Evolutionary conservation across 2,797 vertebrate species (phyloP).

Genomic region (Nothura maculosa): DNA sequence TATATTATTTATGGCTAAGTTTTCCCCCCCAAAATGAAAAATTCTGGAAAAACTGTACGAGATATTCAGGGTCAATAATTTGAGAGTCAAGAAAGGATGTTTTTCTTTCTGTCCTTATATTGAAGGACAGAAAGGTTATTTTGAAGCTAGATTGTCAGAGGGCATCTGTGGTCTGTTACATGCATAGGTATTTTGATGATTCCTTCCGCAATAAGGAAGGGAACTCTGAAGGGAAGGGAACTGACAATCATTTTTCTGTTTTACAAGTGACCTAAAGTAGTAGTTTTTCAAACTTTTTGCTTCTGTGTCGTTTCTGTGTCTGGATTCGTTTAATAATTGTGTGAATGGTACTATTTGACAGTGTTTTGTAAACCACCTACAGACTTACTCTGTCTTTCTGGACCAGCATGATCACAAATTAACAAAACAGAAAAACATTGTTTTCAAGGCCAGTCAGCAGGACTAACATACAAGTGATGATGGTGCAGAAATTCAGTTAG

Average conservation of each 20-base stretch:
- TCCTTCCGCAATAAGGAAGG: background rate
- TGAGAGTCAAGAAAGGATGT: constrained; percentile 8
- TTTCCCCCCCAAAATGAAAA: constrained; percentile 14
- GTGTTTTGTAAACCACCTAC: background rate
- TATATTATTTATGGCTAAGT: constrained; percentile 44
- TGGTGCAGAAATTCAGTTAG: background rate
- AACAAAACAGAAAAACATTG: background rate
- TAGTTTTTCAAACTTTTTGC: background rate
- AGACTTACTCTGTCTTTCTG: background rate
- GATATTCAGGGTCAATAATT: background rate
- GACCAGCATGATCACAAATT: background rate
- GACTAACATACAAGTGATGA: background rate
- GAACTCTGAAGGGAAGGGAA: background rate
- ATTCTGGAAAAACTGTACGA: background rate
- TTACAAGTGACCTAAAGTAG: background rate
- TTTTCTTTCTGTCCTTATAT: background rate
- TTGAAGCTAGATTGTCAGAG: constrained; percentile 24
- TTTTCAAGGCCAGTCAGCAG: background rate
- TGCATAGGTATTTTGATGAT: background rate
- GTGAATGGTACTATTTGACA: background rate
- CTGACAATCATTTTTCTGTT: background rate
- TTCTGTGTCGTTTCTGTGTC: background rate
- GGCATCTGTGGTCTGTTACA: background rate
- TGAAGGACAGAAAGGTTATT: too few relatives aligned
- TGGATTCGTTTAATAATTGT: background rate